A percentile compares a stretch with the other conserved stretches of the same genome.
Conservation (phyloP, 2,113 vertebrate species). For the Pseudorhombus dupliciocellatus region DNA sequence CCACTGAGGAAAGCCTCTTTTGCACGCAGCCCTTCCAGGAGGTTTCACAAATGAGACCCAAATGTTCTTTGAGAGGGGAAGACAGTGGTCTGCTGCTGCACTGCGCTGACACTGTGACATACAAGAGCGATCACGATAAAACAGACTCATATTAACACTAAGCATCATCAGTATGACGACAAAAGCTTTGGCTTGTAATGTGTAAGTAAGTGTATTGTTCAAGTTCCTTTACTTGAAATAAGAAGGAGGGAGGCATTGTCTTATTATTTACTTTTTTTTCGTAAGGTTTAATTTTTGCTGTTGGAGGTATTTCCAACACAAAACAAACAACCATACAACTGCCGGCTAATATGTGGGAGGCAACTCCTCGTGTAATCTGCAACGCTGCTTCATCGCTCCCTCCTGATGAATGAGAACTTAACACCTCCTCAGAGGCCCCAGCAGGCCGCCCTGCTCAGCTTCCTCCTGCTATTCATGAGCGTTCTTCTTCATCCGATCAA, state of each 20-base stretch:
- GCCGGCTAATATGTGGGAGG: not conserved
- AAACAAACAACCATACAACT: not conserved
- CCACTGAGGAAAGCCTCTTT: not conserved
- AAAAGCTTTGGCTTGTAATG: too few relatives aligned
- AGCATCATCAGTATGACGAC: too few relatives aligned
- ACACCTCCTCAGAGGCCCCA: slow-evolving; percentile 11
- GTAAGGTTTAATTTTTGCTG: not conserved
- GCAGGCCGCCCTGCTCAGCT: slow-evolving; percentile 14
- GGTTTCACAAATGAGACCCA: not conserved
- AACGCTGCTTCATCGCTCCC: slow-evolving; percentile 12
- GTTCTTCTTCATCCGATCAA: slow-evolving; percentile 14
- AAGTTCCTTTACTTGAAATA: too few relatives aligned
- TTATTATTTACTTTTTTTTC: too few relatives aligned
- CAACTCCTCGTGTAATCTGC: not conserved
- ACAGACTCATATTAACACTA: too few relatives aligned
- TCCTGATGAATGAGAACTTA: not conserved
- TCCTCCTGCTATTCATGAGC: slow-evolving; percentile 6
- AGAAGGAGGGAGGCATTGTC: too few relatives aligned
- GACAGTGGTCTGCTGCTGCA: too few relatives aligned
- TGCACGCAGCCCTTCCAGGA: not conserved
- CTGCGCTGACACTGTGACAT: not conserved
- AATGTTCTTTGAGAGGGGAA: not conserved
- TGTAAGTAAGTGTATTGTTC: too few relatives aligned
- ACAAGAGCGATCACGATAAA: too few relatives aligned
- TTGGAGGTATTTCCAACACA: not conserved